phyloP scores from a whole-genome alignment of 1,140 invertebrate genomes.

The Neodiprion lecontei region DNA sequence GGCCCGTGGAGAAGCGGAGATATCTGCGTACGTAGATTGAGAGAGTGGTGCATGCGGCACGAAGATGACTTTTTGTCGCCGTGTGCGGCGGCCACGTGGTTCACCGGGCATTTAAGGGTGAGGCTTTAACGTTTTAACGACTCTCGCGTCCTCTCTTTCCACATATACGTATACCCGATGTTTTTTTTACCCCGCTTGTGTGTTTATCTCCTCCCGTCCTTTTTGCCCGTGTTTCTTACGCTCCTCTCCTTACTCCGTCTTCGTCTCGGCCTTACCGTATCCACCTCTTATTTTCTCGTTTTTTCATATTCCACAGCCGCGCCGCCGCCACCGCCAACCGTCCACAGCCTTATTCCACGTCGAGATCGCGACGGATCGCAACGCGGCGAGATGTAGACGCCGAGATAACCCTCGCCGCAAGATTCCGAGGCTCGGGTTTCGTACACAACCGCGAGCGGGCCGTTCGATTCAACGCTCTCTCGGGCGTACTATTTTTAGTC shows the following conservation, averaged over 20 bases:
- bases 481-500: no score
- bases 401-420: slow-evolving; percentile 6
- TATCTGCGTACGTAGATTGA: background rate
- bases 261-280: slow-evolving; percentile 6
- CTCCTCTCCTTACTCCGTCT: slow-evolving; percentile 17
- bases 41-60: background rate
- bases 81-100: slow-evolving; percentile 6
- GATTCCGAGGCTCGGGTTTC: slow-evolving; percentile 1
- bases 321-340: no score
- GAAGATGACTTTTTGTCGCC: background rate
- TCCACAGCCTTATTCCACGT: background rate
- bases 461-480: background rate
- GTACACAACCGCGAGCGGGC: background rate
- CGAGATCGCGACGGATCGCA: slow-evolving; percentile 1
- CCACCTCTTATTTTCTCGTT: slow-evolving; percentile 14
- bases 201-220: slow-evolving; percentile 18
- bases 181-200: slow-evolving; percentile 1
- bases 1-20: background rate
- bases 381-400: background rate
- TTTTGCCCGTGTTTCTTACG: slow-evolving; percentile 10
- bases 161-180: background rate
- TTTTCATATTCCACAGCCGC: background rate
- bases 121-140: slow-evolving; percentile 3
- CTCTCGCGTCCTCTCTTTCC: background rate
- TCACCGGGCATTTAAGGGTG: slow-evolving; percentile 4